Conservation (phyloP, 2,113 vertebrate species). For the Aphyosemion australe region DNA sequence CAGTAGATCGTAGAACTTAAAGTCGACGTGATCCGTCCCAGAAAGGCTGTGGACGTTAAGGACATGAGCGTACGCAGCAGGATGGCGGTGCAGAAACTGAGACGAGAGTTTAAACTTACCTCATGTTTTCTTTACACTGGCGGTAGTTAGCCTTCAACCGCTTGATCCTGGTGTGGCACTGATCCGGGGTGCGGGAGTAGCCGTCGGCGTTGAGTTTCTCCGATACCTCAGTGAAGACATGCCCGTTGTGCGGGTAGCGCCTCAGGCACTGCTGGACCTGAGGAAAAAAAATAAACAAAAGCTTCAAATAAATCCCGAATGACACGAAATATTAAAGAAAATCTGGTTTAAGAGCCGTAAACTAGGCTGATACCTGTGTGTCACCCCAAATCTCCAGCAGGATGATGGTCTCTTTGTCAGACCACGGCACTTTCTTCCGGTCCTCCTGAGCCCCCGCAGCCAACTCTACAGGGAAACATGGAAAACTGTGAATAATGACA, state of each 20-base stretch:
- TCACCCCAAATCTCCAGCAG: conserved; percentile 79
- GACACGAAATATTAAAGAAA: no score
- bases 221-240: conserved; percentile 72
- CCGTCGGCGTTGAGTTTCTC: conserved; percentile 66
- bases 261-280: conserved; percentile 68
- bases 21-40: conserved; percentile 65
- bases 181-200: conserved; percentile 68
- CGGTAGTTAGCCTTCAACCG: conserved; percentile 73
- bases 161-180: conserved; percentile 79
- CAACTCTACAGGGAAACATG: conserved; percentile 48
- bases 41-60: conserved; percentile 35
- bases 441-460: conserved; percentile 63
- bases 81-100: not conserved
- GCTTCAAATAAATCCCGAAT: no score
- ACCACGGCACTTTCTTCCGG: conserved; percentile 77
- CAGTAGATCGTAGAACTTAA: conserved; percentile 77
- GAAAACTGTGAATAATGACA: not conserved
- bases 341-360: no score
- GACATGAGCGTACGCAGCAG: not conserved
- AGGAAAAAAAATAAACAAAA: not conserved
- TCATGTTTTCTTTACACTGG: conserved; percentile 72
- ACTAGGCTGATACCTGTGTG: conserved; percentile 42
- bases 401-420: conserved; percentile 75
- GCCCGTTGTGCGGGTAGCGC: conserved; percentile 72
- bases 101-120: conserved; percentile 24